A percentile compares a stretch with the other conserved stretches of the same genome.
These are phyloP conservation scores for Pterocles gutturalis DNA, from an alignment of 2,113 vertebrate species.

Conservation along the genomic window DNA sequence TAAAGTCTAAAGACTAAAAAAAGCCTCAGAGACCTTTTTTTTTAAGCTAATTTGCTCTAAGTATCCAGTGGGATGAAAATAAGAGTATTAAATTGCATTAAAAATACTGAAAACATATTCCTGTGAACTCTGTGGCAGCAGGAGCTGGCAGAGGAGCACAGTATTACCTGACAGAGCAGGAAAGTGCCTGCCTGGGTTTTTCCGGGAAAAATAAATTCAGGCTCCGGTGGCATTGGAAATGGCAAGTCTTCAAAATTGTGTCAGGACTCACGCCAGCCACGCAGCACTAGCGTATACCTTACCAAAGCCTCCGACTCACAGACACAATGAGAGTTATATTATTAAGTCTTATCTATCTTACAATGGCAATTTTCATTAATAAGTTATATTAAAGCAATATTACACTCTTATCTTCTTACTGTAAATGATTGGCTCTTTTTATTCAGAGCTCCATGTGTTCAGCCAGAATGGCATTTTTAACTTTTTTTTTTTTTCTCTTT, in stretches of 20 bases:
- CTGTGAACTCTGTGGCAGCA: background rate
- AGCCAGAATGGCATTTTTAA: conserved; percentile 26
- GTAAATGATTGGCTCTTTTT: conserved; percentile 60
- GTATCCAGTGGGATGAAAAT: background rate
- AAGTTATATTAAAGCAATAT: conserved; percentile 52
- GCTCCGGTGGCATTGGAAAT: background rate
- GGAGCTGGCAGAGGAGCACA: background rate
- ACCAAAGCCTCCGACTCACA: background rate
- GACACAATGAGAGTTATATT: conserved; percentile 43
- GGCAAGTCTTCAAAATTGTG: background rate
- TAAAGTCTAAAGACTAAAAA: background rate
- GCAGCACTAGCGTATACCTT: background rate
- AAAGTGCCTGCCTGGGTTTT: background rate
- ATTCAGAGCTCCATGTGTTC: background rate
- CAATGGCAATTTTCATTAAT: conserved; percentile 64
- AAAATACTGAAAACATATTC: background rate
- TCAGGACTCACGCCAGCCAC: conserved; percentile 1
- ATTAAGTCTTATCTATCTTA: conserved; percentile 61
- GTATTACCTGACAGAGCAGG: background rate
- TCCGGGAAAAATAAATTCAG: conserved; percentile 6
- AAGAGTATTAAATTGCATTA: background rate
- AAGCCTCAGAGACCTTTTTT: background rate
- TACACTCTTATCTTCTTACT: conserved; percentile 42
- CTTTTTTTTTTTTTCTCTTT: background rate
- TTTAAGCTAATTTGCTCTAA: accelerated